These are phyloP conservation scores for Origma solitaria DNA, from an alignment of 2,113 vertebrate genomes.

Conservation along the genomic window DNA sequence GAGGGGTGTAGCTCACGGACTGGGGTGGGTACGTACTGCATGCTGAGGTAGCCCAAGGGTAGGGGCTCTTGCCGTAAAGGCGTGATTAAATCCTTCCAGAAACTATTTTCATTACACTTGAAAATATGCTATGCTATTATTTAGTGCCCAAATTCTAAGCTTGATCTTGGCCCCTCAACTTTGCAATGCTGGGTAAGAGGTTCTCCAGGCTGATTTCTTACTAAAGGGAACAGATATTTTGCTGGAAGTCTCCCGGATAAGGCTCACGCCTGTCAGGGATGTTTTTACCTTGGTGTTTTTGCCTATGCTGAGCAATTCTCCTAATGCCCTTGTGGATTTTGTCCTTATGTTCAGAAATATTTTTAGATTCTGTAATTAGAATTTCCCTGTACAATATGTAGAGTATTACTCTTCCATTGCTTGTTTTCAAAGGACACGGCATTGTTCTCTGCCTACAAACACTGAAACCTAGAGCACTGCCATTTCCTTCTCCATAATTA, in stretches of 20 bases:
- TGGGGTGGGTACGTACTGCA: not conserved
- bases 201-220: not conserved
- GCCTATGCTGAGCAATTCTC: not conserved
- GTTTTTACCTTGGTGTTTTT: not conserved
- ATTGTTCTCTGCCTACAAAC: not conserved
- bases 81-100: not conserved
- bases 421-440: not conserved
- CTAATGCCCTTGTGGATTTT: not conserved
- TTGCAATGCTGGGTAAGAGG: not conserved
- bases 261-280: not conserved
- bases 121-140: not conserved
- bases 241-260: not conserved
- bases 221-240: not conserved
- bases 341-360: not conserved
- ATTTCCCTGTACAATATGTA: not conserved
- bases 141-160: not conserved
- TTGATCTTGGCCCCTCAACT: not conserved
- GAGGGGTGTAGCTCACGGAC: rapidly evolving
- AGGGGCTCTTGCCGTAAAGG: not conserved
- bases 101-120: not conserved
- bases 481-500: not conserved
- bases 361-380: not conserved
- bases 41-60: not conserved
- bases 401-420: not conserved
- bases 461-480: not conserved